phyloP scores from a whole-genome alignment of 1,140 invertebrate genomes.

The Proales similis region DNA sequence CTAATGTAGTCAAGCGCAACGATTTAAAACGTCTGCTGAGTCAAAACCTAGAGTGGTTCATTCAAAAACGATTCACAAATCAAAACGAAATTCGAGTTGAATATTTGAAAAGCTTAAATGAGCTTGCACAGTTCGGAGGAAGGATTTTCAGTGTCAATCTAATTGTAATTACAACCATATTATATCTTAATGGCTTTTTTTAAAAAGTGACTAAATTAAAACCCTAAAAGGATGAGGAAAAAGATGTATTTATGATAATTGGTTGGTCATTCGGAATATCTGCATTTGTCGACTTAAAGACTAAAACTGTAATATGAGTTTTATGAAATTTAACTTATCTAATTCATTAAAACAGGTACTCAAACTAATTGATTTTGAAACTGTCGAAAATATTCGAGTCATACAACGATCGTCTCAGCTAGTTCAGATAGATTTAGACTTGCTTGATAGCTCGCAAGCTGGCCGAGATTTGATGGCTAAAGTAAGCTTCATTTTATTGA shows the following conservation, averaged over 20 bases:
- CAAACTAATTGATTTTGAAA: slow-evolving; percentile 19
- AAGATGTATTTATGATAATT: slow-evolving; percentile 36
- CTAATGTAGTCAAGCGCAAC: slow-evolving; percentile 8
- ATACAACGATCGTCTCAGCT: slow-evolving; percentile 19
- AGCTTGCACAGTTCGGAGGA: slow-evolving; percentile 25
- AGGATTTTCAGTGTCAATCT: slow-evolving; percentile 34
- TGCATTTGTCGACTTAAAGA: slow-evolving; percentile 20
- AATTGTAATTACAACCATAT: background rate
- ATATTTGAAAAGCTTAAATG: slow-evolving; percentile 25
- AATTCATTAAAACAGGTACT: background rate
- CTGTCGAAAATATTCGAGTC: slow-evolving; percentile 30
- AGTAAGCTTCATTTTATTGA: background rate
- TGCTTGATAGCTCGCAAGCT: slow-evolving; percentile 1
- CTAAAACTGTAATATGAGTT: slow-evolving; percentile 2
- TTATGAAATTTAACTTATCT: slow-evolving; percentile 6
- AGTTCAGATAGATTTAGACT: slow-evolving; percentile 22
- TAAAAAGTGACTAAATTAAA: background rate
- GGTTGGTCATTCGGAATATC: slow-evolving; percentile 16
- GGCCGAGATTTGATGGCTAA: slow-evolving; percentile 7
- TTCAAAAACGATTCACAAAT: slow-evolving; percentile 23
- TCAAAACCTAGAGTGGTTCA: slow-evolving; percentile 25
- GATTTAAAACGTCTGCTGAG: slow-evolving; percentile 14
- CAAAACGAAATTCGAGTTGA: slow-evolving; percentile 21
- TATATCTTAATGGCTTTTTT: background rate
- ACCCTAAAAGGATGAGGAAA: slow-evolving; percentile 21